Percentiles rank a stretch among this genome's conserved stretches.
phyloP scores from a whole-genome alignment of 1,140 invertebrate species.

The Tyrophagus putrescentiae region DNA sequence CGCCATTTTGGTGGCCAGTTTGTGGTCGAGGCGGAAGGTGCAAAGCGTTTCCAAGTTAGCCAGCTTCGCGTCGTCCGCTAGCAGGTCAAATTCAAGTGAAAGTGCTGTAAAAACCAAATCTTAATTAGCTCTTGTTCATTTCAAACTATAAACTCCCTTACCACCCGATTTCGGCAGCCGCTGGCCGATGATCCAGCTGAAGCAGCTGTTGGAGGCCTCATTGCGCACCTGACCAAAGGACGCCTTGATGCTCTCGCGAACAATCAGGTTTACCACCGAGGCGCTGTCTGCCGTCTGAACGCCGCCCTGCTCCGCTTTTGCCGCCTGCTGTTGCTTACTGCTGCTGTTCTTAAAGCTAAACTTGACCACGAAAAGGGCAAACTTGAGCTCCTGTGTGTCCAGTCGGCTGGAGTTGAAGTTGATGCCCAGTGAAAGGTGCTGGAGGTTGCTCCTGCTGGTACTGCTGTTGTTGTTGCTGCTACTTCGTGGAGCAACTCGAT shows the following conservation, averaged over 20 bases:
- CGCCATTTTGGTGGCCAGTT: background rate
- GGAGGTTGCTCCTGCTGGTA: background rate
- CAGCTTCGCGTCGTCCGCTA: background rate
- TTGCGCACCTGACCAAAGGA: background rate
- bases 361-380: conserved; percentile 1
- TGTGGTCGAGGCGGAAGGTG: background rate
- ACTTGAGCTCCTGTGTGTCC: background rate
- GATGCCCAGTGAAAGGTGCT: background rate
- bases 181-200: background rate
- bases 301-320: no score
- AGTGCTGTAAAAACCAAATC: no score
- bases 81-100: background rate
- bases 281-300: background rate
- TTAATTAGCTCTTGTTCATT: no score
- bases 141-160: no score
- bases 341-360: background rate
- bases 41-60: conserved; percentile 1
- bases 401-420: background rate
- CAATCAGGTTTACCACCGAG: background rate
- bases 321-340: background rate
- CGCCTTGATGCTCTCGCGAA: background rate
- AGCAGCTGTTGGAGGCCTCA: background rate
- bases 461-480: background rate
- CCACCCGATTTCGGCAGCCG: background rate
- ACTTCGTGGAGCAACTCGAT: background rate